A percentile compares a stretch with the other conserved stretches of the same genome.
Evolutionary conservation across 2,113 vertebrate genomes (phyloP).

Genomic region (Marmota monax): DNA sequence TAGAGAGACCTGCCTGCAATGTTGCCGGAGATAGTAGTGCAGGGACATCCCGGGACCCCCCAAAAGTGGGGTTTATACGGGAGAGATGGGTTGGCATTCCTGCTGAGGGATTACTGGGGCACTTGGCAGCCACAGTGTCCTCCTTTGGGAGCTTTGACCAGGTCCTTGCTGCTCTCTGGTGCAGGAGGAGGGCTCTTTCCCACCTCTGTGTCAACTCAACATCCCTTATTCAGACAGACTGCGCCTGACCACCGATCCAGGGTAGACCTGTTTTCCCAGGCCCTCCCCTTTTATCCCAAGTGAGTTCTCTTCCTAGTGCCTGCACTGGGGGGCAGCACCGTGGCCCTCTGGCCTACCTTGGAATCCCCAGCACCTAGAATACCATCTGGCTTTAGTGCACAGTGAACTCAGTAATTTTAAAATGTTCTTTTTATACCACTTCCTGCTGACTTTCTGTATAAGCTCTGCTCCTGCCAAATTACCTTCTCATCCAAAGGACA

Average conservation of each 20-base stretch:
- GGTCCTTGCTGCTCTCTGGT: background rate
- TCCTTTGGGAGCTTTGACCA: background rate
- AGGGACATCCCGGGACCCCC: background rate
- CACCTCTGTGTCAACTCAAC: background rate
- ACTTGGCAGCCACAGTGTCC: background rate
- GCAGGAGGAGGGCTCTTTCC: background rate
- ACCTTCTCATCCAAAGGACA: background rate
- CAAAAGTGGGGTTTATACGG: background rate
- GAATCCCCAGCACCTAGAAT: background rate
- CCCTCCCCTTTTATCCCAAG: accelerated
- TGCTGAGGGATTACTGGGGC: background rate
- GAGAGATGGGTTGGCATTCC: background rate
- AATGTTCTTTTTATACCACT: background rate
- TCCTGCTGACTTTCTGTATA: background rate
- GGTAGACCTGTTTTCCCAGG: accelerated
- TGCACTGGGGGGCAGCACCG: background rate
- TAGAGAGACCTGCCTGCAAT: background rate
- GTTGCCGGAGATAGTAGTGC: background rate
- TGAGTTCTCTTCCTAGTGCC: background rate
- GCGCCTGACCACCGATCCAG: background rate
- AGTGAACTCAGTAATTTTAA: background rate
- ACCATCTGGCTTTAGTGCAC: background rate
- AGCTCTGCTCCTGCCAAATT: background rate
- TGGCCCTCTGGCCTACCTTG: background rate
- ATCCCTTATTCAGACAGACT: no score